phyloP scores from a whole-genome alignment of 2,113 vertebrate genomes.

The Spermophilus dauricus region DNA sequence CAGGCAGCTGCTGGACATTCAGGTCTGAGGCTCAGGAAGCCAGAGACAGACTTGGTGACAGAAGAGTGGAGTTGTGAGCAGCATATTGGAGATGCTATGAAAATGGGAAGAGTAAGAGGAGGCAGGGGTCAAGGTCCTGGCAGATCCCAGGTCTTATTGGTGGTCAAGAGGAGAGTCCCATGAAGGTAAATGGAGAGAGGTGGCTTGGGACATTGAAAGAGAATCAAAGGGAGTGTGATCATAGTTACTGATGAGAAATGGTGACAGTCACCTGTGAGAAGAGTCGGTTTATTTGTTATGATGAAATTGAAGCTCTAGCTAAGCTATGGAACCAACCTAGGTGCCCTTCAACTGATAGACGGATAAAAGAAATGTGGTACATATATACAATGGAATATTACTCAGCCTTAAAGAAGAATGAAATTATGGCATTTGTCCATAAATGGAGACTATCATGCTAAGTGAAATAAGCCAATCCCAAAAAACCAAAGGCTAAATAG shows the following conservation, averaged over 20 bases:
- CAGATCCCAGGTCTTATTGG: background rate
- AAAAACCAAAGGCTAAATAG: no score
- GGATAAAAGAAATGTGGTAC: no score
- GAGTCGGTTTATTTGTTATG: background rate
- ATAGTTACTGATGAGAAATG: fast-evolving
- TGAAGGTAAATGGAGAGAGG: fast-evolving
- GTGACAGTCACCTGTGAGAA: background rate
- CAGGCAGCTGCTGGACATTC: background rate
- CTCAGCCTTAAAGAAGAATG: no score
- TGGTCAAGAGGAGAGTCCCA: background rate
- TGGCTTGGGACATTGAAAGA: background rate
- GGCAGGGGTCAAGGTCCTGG: background rate
- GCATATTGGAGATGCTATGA: fast-evolving
- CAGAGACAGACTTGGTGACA: background rate
- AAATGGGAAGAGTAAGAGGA: fast-evolving
- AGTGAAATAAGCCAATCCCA: no score
- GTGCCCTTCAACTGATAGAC: no score
- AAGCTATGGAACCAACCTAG: no score
- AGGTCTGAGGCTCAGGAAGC: background rate
- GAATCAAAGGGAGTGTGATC: background rate
- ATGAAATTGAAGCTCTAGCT: background rate
- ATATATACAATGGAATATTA: no score
- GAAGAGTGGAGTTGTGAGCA: background rate
- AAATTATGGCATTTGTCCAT: no score
- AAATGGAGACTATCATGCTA: no score